Conservation (phyloP, 2,888 invertebrate genomes). For the Drosophila borborema region DNA sequence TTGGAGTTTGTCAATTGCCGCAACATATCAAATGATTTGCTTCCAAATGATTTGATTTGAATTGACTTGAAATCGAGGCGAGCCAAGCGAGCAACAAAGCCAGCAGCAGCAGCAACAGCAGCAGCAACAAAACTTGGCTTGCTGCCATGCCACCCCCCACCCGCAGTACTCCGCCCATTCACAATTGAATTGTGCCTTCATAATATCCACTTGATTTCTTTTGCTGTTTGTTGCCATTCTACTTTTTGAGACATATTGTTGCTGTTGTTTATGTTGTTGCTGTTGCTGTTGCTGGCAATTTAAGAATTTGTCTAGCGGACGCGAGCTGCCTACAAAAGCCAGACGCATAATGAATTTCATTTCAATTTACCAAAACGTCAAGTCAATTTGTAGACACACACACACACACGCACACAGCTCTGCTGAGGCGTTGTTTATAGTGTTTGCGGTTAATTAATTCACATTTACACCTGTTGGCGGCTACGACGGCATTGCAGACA, state of each 20-base stretch:
- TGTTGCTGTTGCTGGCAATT: slow-evolving; percentile 40
- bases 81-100: slow-evolving; percentile 19
- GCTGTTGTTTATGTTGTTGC: slow-evolving; percentile 18
- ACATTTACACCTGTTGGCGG: slow-evolving; percentile 84
- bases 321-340: slow-evolving; percentile 52
- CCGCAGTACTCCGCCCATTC: neutral
- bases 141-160: neutral
- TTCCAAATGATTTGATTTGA: slow-evolving; percentile 84
- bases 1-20: slow-evolving; percentile 77
- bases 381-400: slow-evolving; percentile 68
- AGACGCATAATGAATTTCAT: slow-evolving; percentile 70
- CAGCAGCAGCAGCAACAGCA: too few species aligned
- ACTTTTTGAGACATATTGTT: slow-evolving; percentile 60
- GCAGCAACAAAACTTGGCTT: slow-evolving; percentile 20
- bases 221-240: slow-evolving; percentile 30
- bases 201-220: slow-evolving; percentile 69
- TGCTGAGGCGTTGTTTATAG: slow-evolving; percentile 80
- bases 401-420: slow-evolving; percentile 5
- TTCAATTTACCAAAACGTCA: slow-evolving; percentile 73
- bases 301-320: slow-evolving; percentile 58
- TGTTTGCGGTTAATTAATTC: slow-evolving; percentile 85
- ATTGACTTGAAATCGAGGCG: slow-evolving; percentile 79
- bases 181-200: slow-evolving; percentile 42
- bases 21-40: slow-evolving; percentile 83
- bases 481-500: slow-evolving; percentile 42